These are phyloP conservation scores for Pterostichus madidus DNA, from an alignment of 2,888 invertebrate genomes.

Conservation along the genomic window DNA sequence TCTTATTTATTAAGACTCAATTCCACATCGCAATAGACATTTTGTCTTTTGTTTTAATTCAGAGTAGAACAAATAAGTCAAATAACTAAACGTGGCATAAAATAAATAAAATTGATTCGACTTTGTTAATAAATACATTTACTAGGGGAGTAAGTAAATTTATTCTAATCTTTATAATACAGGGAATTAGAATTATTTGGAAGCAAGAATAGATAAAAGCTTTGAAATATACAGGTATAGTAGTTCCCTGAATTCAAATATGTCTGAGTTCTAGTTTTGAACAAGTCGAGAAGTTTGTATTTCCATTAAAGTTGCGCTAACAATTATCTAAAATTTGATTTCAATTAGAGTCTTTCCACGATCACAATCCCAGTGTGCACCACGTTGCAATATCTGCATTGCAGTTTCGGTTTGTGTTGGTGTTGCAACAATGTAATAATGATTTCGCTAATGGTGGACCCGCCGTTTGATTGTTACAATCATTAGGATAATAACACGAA, in stretches of 20 bases:
- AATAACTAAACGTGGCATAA: no score
- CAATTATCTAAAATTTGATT: slow-evolving; percentile 45
- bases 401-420: slow-evolving; percentile 36
- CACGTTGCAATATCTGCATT: slow-evolving; percentile 43
- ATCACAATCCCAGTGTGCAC: slow-evolving; percentile 2
- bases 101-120: no score
- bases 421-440: slow-evolving; percentile 27
- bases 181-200: no score
- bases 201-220: no score
- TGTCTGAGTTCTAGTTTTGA: slow-evolving; percentile 25
- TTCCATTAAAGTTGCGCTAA: slow-evolving; percentile 32
- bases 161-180: no score
- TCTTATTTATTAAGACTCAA: no score
- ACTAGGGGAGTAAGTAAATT: no score
- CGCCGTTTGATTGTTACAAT: slow-evolving; percentile 8
- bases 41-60: no score
- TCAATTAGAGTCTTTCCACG: slow-evolving; percentile 19
- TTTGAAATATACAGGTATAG: no score
- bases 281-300: slow-evolving; percentile 38
- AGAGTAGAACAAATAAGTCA: no score
- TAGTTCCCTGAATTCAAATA: neutral
- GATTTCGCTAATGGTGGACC: slow-evolving; percentile 25
- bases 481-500: slow-evolving; percentile 21
- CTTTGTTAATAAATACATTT: no score
- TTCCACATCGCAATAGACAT: no score